phyloP scores from a whole-genome alignment of 2,888 invertebrate genomes.

The Andrena marginata region DNA sequence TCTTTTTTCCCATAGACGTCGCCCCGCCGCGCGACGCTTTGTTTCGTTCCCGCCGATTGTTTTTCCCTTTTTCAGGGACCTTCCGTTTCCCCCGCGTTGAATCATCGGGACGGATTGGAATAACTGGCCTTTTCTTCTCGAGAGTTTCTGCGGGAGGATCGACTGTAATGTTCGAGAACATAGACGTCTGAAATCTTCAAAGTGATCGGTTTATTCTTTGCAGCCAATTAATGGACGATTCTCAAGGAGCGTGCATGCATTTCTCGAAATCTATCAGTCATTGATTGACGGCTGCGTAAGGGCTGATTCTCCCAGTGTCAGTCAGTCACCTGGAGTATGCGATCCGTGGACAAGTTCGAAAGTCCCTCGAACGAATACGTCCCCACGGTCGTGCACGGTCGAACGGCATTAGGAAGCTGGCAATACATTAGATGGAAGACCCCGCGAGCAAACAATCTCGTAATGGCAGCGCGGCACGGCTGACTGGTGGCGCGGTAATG shows the following conservation, averaged over 20 bases:
- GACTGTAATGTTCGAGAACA: too few species aligned
- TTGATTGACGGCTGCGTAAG: too few species aligned
- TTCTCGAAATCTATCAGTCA: too few species aligned
- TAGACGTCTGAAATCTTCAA: too few species aligned
- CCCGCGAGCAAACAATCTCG: constrained; percentile 84
- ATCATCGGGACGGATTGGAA: constrained; percentile 7
- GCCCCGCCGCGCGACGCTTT: constrained; percentile 8
- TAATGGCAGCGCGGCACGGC: constrained; percentile 82
- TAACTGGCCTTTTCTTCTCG: not conserved
- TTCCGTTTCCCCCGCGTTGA: not conserved
- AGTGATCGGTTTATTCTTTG: too few species aligned
- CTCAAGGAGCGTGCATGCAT: too few species aligned
- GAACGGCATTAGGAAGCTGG: constrained; percentile 66
- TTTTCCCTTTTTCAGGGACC: not conserved
- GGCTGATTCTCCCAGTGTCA: too few species aligned
- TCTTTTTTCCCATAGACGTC: constrained; percentile 14
- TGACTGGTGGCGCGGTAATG: constrained; percentile 84
- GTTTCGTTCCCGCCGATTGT: constrained; percentile 34
- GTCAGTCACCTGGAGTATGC: too few species aligned
- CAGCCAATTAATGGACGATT: too few species aligned
- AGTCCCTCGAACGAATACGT: constrained; percentile 57
- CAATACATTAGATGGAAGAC: constrained; percentile 80
- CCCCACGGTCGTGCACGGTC: constrained; percentile 53
- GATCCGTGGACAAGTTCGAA: constrained; percentile 49
- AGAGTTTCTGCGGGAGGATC: not conserved